Evolutionary conservation across 1,140 invertebrate species (phyloP).

Genomic region (Dendroctonus ponderosae): DNA sequence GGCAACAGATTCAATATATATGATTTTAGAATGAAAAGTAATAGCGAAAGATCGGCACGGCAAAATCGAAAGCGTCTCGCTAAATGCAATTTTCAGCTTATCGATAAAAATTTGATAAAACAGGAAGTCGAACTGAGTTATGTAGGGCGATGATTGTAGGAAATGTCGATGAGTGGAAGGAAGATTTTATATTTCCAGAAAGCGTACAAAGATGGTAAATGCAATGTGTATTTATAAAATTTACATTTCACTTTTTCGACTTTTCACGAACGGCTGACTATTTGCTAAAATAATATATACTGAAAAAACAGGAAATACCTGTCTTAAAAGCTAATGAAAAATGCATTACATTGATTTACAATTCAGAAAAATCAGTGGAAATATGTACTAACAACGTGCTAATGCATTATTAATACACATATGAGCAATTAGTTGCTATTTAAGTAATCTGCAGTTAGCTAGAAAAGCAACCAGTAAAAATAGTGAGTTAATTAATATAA

Average conservation of each 20-base stretch:
- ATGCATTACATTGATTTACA: too few relatives aligned
- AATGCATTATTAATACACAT: neutral
- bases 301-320: too few relatives aligned
- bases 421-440: constrained; percentile 6
- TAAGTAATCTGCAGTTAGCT: constrained; percentile 2
- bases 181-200: constrained; percentile 19
- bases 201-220: neutral
- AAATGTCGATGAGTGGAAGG: constrained; percentile 12
- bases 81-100: constrained; percentile 25
- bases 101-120: constrained; percentile 28
- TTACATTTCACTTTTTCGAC: too few relatives aligned
- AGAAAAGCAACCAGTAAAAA: neutral
- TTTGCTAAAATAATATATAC: too few relatives aligned
- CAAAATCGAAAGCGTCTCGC: constrained; percentile 22
- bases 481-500: constrained; percentile 17
- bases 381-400: too few relatives aligned
- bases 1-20: constrained; percentile 9
- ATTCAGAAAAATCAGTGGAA: too few relatives aligned
- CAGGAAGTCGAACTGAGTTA: constrained; percentile 10
- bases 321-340: too few relatives aligned
- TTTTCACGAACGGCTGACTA: too few relatives aligned
- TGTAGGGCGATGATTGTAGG: constrained; percentile 13
- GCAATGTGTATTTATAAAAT: neutral
- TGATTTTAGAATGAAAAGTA: constrained; percentile 20
- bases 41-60: constrained; percentile 23